A percentile compares a stretch with the other conserved stretches of the same genome.
Evolutionary conservation across 2,888 invertebrate species (phyloP).

Genomic region (Doris montereyensis): DNA sequence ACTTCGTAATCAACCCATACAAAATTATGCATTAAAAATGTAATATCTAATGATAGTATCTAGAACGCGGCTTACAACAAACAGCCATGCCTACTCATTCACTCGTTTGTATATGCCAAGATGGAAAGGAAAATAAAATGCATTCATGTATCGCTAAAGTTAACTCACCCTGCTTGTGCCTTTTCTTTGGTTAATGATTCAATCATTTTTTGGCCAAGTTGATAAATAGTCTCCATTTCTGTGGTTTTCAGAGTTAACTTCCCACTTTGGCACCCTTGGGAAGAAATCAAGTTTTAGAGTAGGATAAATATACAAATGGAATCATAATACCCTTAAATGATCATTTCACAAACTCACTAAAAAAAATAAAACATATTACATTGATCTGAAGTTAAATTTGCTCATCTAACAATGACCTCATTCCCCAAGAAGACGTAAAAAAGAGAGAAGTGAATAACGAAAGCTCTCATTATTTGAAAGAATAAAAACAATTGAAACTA

Average conservation of each 20-base stretch:
- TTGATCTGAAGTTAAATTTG: too few species aligned
- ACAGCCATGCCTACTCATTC: not conserved
- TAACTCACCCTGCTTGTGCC: constrained; percentile 77
- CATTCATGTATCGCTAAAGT: not conserved
- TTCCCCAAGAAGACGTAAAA: too few species aligned
- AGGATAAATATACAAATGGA: too few species aligned
- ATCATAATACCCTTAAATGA: too few species aligned
- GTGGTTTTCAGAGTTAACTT: constrained; percentile 98
- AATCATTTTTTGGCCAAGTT: constrained; percentile 98
- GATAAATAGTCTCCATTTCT: constrained; percentile 99
- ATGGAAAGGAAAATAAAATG: not conserved
- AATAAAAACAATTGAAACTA: too few species aligned
- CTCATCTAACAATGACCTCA: too few species aligned
- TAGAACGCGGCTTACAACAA: not conserved
- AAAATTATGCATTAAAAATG: too few species aligned
- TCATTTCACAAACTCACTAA: too few species aligned
- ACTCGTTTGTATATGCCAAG: not conserved
- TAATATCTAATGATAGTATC: not conserved
- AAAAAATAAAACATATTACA: too few species aligned
- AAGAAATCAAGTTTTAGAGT: not conserved
- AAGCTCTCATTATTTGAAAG: too few species aligned
- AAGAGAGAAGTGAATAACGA: too few species aligned
- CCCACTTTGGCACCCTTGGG: constrained; percentile 88
- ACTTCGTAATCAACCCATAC: too few species aligned
- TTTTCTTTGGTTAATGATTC: constrained; percentile 96